Evolutionary conservation across 2,113 vertebrate genomes (phyloP).

Genomic region (Saccopteryx leptura): DNA sequence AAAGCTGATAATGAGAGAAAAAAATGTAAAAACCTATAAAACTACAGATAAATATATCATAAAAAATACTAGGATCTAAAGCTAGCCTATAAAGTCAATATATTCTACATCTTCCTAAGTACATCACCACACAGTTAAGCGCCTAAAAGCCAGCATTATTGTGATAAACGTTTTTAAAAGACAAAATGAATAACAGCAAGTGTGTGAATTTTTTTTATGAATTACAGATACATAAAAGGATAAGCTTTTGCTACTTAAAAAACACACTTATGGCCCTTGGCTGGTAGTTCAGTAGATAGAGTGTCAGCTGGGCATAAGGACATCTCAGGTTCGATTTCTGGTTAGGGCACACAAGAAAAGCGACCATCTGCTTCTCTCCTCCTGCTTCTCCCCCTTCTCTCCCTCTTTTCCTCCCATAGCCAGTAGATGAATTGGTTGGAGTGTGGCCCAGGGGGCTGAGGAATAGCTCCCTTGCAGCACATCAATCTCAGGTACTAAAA

Average conservation of each 20-base stretch:
- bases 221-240: background rate
- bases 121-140: background rate
- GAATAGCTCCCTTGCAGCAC: too few relatives aligned
- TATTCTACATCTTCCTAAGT: background rate
- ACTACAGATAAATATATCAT: slow-evolving; percentile 1
- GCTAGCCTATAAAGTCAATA: background rate
- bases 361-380: too few relatives aligned
- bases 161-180: slow-evolving; percentile 43
- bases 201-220: background rate
- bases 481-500: too few relatives aligned
- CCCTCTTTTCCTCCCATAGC: too few relatives aligned
- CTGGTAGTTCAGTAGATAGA: too few relatives aligned
- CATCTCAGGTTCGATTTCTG: too few relatives aligned
- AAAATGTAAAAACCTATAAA: background rate
- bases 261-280: too few relatives aligned
- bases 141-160: background rate
- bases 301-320: too few relatives aligned
- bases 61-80: background rate
- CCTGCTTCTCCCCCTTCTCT: too few relatives aligned
- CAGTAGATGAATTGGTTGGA: too few relatives aligned
- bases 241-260: background rate
- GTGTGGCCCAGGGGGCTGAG: too few relatives aligned
- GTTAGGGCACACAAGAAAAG: too few relatives aligned
- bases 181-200: background rate
- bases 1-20: background rate